A percentile compares a stretch with the other conserved stretches of the same genome.
These are phyloP conservation scores for Scytalopus superciliaris DNA, from an alignment of 2,113 vertebrate genomes.

Conservation along the genomic window DNA sequence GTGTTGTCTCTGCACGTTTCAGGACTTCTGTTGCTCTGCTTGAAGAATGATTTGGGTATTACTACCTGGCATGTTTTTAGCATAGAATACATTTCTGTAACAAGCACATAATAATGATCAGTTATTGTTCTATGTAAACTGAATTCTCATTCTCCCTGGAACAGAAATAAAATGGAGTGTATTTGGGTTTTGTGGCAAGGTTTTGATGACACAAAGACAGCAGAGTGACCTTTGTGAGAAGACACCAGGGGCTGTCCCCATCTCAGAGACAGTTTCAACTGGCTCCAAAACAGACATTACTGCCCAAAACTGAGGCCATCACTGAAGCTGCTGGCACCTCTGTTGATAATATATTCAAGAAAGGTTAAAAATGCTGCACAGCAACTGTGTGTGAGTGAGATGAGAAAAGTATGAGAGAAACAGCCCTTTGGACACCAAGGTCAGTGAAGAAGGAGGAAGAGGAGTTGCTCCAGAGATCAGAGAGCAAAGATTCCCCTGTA, in stretches of 20 bases:
- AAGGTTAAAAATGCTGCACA: background rate
- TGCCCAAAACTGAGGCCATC: background rate
- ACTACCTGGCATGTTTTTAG: background rate
- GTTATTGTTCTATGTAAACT: background rate
- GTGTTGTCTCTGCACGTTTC: background rate
- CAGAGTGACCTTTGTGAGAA: background rate
- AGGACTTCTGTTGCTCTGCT: background rate
- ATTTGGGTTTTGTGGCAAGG: background rate
- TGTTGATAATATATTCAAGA: background rate
- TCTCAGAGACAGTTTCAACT: background rate
- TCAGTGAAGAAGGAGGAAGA: background rate
- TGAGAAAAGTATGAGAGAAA: background rate
- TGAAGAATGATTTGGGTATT: background rate
- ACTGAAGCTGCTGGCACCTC: background rate
- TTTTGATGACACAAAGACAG: background rate
- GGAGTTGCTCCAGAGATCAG: background rate
- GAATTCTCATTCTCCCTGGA: background rate
- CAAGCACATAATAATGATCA: background rate
- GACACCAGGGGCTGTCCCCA: background rate
- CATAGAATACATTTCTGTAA: background rate
- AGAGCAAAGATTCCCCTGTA: background rate
- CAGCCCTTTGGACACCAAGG: background rate
- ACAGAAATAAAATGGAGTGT: background rate
- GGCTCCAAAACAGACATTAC: background rate
- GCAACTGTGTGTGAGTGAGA: background rate